Base-by-base conservation (phyloP, 2,113 vertebrate species). In the Rhinoptilus africanus region DNA sequence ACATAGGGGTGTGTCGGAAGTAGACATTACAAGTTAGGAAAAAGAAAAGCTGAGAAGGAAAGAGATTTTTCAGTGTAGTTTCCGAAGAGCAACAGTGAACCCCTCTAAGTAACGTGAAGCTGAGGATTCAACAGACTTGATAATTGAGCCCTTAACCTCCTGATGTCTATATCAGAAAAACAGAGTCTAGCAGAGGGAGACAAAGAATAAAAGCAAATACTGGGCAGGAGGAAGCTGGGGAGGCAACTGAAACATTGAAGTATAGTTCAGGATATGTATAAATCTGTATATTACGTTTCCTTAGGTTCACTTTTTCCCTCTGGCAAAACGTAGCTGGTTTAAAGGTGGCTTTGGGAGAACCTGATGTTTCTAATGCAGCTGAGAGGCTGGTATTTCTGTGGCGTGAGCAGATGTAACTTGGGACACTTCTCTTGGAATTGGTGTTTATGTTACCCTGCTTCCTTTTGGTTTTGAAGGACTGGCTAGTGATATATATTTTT, bases 81-180 rank as follows among this genome's bases (percentile, higher is more conserved):
- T 96, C 96, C 92, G 41, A 94, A 95, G 96, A 94, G 88, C 78
- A 93, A 43, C 82, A 66, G 97, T 94, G 96, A 96, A 97, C 79
- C 93, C 96, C 95, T 85, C 53, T 24, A 89, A 97, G 96, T 91
- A 91, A 92, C 1, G n/a, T 90, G 92, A 91, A 45, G 96, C 97
- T 85, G 88, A 96, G 98, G 89, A 97, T 97, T 95, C 92, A 95
- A 92, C 93, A 59, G 95, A 92, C 89, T 93, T 97, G 95, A 64
- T 98, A 98, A 98, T 98, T 98, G 98, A 98, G 97, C 97, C 96
- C 67, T 96, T 97, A 97, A 96, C 97, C 97, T 98, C 90, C 96
- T 98, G 98, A 98, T 98, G 97, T 98, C 98, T 98, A 96, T 97
- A 98, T 98, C 97, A 98, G 97, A 97, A 96, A 97, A 97, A 45